Base-by-base conservation (phyloP, 1,140 invertebrate species). In the Theocolax elegans region DNA sequence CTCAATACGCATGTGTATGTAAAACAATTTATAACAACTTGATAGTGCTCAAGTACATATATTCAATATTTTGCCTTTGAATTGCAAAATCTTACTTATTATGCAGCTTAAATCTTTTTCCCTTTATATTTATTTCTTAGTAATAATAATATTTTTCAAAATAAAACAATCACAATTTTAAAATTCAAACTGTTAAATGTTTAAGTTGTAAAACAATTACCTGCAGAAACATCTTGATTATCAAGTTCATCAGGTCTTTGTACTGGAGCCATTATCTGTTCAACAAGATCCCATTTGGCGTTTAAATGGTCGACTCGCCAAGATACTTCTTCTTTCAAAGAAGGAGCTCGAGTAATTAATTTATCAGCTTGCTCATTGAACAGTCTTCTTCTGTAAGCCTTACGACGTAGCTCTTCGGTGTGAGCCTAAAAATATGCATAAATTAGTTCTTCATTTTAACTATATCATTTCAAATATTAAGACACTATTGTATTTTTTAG, bases 321-420 rank as follows among this genome's bases (percentile, higher is more conserved):
- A 62, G 88, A 89, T 58, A 95, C 91, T 88, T 95, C 93, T 79
- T 93, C 92, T 75, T 89, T 90, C 56, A 92, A 87, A 62, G 90
- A 88, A 76, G 93, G 92, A 79, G 90, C 90, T 54, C 91, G 87
- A 71, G 90, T 87, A 74, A 93, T 87, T 77, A 94, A 87, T 82
- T 91, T 91, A 74, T 87, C 87, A 38, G 92, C 91, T 83, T 94
- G 93, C 74, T 94, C 93, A 72, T 92, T 92, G 76, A 95, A 93
- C 73, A 93, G 86, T 76, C 90, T 88, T 68, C 91, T 89, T 73
- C 92, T 88, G 38, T 91, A 91, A 68, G 91, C 90, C 77, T 89
- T 88, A 62, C 91, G 88, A 77, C 89, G 87, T 82, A 93, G 81
- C 81, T 93, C 92, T 77, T 92, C 90, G 87, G 92, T 90, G 79